Conservation (phyloP, 1,140 invertebrate genomes). For the Grapholita molesta region DNA sequence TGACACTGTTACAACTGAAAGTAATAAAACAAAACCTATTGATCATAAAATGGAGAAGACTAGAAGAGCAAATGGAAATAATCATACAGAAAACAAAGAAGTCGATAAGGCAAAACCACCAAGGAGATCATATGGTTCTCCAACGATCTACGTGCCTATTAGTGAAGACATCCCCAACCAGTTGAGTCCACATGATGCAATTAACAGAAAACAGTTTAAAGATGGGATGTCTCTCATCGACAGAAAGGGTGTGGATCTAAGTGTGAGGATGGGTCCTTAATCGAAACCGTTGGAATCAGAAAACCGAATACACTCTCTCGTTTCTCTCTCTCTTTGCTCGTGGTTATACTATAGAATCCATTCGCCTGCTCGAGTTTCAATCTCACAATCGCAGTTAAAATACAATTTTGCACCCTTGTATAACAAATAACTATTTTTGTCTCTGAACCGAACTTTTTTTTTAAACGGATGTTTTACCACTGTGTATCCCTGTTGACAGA, state of each 20-base stretch:
- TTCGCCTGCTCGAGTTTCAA: no score
- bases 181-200: not conserved
- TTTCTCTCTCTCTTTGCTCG: no score
- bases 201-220: not conserved
- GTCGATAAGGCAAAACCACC: not conserved
- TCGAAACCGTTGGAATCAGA: not conserved
- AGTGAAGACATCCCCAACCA: not conserved
- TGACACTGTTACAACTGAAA: not conserved
- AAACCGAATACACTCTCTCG: no score
- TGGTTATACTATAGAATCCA: no score
- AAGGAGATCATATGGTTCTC: not conserved
- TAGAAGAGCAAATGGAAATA: not conserved
- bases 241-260: not conserved
- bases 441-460: no score
- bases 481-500: no score
- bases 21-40: not conserved
- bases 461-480: no score
- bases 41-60: not conserved
- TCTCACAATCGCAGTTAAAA: no score
- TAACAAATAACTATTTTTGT: no score
- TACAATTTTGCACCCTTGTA: no score
- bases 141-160: not conserved
- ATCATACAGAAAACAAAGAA: not conserved
- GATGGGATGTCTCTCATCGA: not conserved
- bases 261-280: not conserved